These are phyloP conservation scores for Dysidea cf. avara DNA, from an alignment of 37 sponge, comb jelly and placozoan species.

Conservation along the genomic window DNA sequence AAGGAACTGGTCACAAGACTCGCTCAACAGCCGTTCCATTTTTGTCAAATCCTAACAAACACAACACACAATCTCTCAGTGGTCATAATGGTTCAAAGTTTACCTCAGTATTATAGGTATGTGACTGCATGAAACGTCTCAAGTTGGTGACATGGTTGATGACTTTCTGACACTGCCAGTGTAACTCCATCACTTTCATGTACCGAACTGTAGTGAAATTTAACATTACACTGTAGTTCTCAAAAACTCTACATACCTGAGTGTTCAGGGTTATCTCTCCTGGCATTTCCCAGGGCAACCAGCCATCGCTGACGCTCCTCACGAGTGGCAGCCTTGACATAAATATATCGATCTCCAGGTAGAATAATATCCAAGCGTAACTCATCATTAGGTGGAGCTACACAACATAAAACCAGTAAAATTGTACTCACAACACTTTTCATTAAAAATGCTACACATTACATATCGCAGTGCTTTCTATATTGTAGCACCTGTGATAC, in stretches of 20 bases:
- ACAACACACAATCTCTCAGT: no score
- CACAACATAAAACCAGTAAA: not conserved
- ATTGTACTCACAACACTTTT: no score
- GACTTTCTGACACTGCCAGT: no score
- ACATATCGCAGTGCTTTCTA: no score
- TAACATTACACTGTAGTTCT: not conserved
- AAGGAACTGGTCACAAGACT: slow-evolving; percentile 77
- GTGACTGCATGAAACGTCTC: not conserved
- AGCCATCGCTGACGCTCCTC: slow-evolving; percentile 89
- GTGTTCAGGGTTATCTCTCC: slow-evolving; percentile 31
- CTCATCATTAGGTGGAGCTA: slow-evolving; percentile 71
- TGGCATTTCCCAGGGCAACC: slow-evolving; percentile 74
- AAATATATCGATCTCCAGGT: slow-evolving; percentile 58
- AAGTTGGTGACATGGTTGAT: no score
- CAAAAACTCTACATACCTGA: not conserved
- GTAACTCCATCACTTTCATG: no score
- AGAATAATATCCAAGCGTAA: slow-evolving; percentile 62
- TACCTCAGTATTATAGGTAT: not conserved
- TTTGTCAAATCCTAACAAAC: no score
- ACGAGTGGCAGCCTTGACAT: slow-evolving; percentile 68
- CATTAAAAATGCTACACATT: not conserved
- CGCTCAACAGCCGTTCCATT: slow-evolving; percentile 18
- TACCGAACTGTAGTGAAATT: no score
- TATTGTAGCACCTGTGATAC: no score
- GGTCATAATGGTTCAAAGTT: no score